Conservation (phyloP, 2,888 invertebrate genomes). For the Neocrepidodera transversa region DNA sequence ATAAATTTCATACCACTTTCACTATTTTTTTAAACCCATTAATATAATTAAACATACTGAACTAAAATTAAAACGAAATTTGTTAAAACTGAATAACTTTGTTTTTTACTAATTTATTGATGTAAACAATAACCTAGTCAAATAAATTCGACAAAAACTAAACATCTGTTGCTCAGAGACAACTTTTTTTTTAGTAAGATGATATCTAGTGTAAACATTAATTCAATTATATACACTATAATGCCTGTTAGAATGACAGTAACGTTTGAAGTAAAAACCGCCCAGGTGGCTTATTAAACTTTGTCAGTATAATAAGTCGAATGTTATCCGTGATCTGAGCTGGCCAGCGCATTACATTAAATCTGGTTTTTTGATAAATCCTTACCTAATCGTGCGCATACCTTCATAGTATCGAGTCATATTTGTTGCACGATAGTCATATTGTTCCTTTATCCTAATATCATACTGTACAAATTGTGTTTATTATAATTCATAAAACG, state of each 20-base stretch:
- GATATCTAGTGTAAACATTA: constrained; percentile 33
- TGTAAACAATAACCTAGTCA: too few relatives aligned
- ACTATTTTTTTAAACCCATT: too few relatives aligned
- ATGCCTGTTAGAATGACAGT: constrained; percentile 36
- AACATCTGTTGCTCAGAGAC: constrained; percentile 16
- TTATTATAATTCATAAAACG: too few relatives aligned
- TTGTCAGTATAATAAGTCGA: constrained; percentile 38
- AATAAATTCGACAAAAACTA: not conserved
- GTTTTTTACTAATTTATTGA: too few relatives aligned
- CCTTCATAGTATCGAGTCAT: constrained; percentile 40
- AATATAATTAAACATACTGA: too few relatives aligned
- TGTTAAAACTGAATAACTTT: too few relatives aligned
- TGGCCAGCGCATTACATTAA: constrained; percentile 51
- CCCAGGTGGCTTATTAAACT: constrained; percentile 48
- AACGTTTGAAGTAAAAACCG: constrained; percentile 34
- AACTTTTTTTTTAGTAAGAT: constrained; percentile 23
- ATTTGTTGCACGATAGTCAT: constrained; percentile 4
- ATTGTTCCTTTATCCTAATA: not conserved
- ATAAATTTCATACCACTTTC: too few relatives aligned
- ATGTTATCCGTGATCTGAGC: constrained; percentile 46
- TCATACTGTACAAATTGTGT: too few relatives aligned
- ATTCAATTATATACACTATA: constrained; percentile 37
- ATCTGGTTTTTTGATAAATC: constrained; percentile 54
- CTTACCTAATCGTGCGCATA: constrained; percentile 49
- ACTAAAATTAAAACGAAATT: too few relatives aligned